Base-by-base conservation (phyloP, 2,888 invertebrate genomes). In the Acleris cristana region DNA sequence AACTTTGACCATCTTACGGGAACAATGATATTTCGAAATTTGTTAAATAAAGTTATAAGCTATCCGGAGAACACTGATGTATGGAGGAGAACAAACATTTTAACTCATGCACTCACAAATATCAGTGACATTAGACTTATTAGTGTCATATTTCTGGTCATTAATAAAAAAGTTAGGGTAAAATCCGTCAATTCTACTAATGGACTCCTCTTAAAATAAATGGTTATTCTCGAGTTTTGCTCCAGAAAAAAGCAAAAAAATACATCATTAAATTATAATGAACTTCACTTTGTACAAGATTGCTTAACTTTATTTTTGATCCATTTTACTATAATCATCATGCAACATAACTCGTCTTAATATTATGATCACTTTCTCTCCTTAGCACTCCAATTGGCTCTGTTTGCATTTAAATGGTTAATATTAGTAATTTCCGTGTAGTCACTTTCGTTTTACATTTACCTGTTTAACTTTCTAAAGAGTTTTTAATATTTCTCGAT, bases 391-490 rank as follows among this genome's bases (percentile, higher is more conserved):
- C 53, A 66, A 69, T 51, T 67, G 53, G 40, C 54, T 57, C 57
- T 64, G 61, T 70, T 70, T 67, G 57, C 64, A 61, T 70, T 70
- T 72, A 56, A 65, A 69, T 62, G 65, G 66, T 52, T 69, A 66
- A 65, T 70, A 63, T 68, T 53, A 61, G 70, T 69, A 63, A 67
- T 70, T 72, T 71, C 64, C 64, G 51, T 34, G 58, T 64, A 55
- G 70, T 69, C 70, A 58, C 65, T 71, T 70, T 69, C 69, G 70
- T 71, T 65, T 71, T 65, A 69, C 66, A 72, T 70, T 64, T 63
- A 65, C 64, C 53, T n/a, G 64, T 66, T 61, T 70, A 62, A 71
- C 76, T 76, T 74, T 77, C 76, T 76, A 75, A 73, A 74, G 61
- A 72, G 40, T 57, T 73, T 72, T 71, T 74, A 74, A 72, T 70